Evolutionary conservation across 2,888 invertebrate species (phyloP).

Genomic region (Drosophila borborema): DNA sequence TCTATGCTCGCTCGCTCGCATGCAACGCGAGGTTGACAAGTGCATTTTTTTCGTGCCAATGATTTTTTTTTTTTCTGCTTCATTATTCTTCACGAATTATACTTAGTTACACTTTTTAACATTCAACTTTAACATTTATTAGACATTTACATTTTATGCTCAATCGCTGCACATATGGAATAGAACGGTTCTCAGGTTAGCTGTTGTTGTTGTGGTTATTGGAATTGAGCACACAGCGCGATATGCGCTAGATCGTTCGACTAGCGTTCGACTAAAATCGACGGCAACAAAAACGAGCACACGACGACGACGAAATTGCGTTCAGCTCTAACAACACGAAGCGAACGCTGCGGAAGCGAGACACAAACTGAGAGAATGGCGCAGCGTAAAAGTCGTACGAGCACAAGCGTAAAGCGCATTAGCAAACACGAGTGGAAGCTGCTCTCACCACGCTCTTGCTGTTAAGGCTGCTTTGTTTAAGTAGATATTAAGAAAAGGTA

Average conservation of each 20-base stretch:
- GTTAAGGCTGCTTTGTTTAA: neutral
- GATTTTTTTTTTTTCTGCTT: constrained; percentile 29
- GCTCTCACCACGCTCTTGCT: constrained; percentile 1
- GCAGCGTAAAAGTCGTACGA: constrained; percentile 38
- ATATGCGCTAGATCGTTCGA: constrained; percentile 66
- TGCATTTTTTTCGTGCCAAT: constrained; percentile 55
- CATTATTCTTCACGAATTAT: constrained; percentile 10
- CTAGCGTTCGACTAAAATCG: constrained; percentile 45
- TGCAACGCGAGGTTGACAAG: constrained; percentile 55
- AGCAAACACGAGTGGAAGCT: constrained; percentile 8
- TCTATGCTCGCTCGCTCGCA: constrained; percentile 19
- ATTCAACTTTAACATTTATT: constrained; percentile 20
- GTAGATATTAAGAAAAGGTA: neutral
- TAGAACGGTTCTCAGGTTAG: constrained; percentile 22
- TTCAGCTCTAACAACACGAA: constrained; percentile 10
- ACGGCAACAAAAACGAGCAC: constrained; percentile 29
- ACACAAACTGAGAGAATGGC: constrained; percentile 46
- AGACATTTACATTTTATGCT: constrained; percentile 46
- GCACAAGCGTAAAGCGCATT: constrained; percentile 20
- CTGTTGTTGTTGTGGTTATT: constrained; percentile 30
- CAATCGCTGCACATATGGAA: constrained; percentile 68
- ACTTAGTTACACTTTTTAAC: constrained; percentile 20
- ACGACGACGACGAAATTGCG: constrained; percentile 26
- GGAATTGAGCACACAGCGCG: constrained; percentile 61
- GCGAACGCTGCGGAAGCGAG: constrained; percentile 49